Percentiles rank a stretch among this genome's conserved stretches.
These are phyloP conservation scores for Tortricodes alternella DNA, from an alignment of 2,888 invertebrate species.

Conservation along the genomic window DNA sequence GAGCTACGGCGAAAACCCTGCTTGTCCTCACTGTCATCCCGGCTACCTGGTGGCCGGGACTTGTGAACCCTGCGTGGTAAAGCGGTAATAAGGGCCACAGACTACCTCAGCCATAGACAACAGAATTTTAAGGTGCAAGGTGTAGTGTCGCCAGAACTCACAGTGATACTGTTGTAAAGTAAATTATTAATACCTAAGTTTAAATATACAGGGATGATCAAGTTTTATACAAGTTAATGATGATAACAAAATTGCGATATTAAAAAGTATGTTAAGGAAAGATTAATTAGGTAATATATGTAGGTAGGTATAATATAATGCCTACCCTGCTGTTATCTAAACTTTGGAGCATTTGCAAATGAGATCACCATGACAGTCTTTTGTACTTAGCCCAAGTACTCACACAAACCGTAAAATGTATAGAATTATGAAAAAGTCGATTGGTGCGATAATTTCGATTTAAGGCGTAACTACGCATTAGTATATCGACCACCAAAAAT, in stretches of 20 bases:
- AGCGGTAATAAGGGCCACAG: conserved; percentile 58
- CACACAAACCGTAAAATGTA: too few species aligned
- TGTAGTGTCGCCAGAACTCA: background rate
- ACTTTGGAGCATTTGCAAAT: too few species aligned
- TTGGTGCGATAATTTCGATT: too few species aligned
- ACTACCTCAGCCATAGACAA: conserved; percentile 16
- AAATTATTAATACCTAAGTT: background rate
- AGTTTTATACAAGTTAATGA: background rate
- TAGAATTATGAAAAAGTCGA: too few species aligned
- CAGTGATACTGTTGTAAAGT: background rate
- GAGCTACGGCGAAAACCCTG: conserved; percentile 83
- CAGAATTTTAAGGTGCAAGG: background rate
- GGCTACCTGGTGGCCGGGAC: conserved; percentile 84
- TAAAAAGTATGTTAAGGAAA: too few species aligned
- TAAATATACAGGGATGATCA: background rate
- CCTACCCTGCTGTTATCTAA: too few species aligned
- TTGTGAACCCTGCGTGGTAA: conserved; percentile 85
- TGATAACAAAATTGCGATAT: too few species aligned
- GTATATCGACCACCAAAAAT: background rate
- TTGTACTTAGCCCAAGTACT: too few species aligned
- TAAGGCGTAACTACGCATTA: background rate
- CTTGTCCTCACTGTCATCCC: conserved; percentile 85
- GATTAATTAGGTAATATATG: too few species aligned
- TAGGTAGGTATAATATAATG: too few species aligned
- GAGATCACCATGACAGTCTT: too few species aligned